Base-by-base conservation (phyloP, 1,140 invertebrate genomes). In the Schlechtendalia chinensis region DNA sequence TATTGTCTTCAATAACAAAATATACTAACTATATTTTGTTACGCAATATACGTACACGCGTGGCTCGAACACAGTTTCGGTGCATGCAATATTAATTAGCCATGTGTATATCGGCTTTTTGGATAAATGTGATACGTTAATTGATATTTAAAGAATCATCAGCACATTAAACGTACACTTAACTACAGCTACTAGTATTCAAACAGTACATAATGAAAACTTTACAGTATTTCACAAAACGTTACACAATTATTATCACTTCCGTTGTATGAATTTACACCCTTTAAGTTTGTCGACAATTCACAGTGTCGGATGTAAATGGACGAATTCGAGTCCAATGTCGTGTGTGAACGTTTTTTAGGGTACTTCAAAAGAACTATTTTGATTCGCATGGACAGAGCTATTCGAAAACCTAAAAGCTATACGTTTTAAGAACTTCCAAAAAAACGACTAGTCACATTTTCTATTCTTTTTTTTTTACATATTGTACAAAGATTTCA, bases 341-440 rank as follows among this genome's bases (percentile, higher is more conserved):
- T 58, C 17, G 56, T 39, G 50, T 63, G 75, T 29, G 58, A 58
- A 79, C 22, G 61, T 24, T 79, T 79, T 39, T 39, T 39, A 8
- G 39, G 58, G 58, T 61, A 22, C 58, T 58, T 56, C 29, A 54
- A 72, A 72, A 54, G 16, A 72, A 54, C 29, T 24, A 54, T 74
- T 74, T 56, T 17, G 71, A 74, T 74, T 74, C 71, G 24, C 71
- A 56, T 24, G 71, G 71, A 74, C 71, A 74, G 54, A n/a, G 53
- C 71, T 74, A 74, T 74, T 74, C 53, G 27, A 22, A 29, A 56
- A 72, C 27, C 17, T 74, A 32, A 74, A 56, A 74, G 71, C 24
- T 17, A 54, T 56, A 74, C 50, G 24, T 56, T 56, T 32, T 74
- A 32, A 29, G 27, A n/a, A 56, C 27, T 71, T 71, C 10, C n/a